Base-by-base conservation (phyloP, 1,140 invertebrate species). In the Drosophila oshimai region DNA sequence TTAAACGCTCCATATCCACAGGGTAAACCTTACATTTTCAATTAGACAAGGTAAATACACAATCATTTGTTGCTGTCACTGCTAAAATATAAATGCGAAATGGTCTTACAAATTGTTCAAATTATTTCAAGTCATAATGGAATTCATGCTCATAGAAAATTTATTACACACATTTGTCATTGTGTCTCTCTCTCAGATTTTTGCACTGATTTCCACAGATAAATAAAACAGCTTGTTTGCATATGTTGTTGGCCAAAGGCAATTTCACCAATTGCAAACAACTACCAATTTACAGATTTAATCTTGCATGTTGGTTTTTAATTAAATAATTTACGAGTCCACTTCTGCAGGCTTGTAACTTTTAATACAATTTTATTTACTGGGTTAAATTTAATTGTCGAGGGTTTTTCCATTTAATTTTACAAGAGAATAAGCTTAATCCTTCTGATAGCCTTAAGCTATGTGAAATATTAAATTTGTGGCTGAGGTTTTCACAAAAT, bases 141-240 rank as follows among this genome's bases (percentile, higher is more conserved):
- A 55, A 80, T 74, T 70, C 39, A 36, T 20, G 37, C 47, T 34
- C 31, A 29, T 26, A 3, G 10, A 17, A 37, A 64, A 81, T 83
- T 70, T 77, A 83, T 83, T 70, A 41, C 6, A 0, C 29, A n/a
- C 41, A 77, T 83, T 83, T 69, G 71, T 83, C 69, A 69, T 24
- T 0, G 57, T 10, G 22, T 29, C 17, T n/a, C 24, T 6, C 2
- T 4, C 3, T n/a, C 3, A 7, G 20, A 31, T 44, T 34, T 28
- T 53, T 22, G n/a, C 22, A 13, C n/a, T 37, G 4, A 4, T 17
- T 53, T 4, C 18, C 47, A 31, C 10, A 17, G 46, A 53, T 53
- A 57, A 53, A 53, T 33, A 15, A 17, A 2, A 17, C n/a, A n/a
- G 2, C 28, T 17, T 33, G 53, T 53, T 57, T 53, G 46, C 13